Evolutionary conservation across 2,888 invertebrate species (phyloP).

Genomic region (Synergus japonicus): DNA sequence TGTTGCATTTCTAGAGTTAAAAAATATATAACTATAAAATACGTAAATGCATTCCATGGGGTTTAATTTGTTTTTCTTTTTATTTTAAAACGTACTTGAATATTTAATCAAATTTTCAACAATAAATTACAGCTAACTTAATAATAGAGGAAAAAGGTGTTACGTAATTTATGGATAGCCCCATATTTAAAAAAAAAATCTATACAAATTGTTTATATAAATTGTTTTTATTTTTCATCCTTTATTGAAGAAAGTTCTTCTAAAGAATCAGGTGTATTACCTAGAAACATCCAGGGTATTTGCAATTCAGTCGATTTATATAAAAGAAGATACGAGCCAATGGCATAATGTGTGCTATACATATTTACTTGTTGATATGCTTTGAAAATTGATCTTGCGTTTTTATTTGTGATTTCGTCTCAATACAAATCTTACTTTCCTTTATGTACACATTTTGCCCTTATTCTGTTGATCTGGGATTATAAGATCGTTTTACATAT

Average conservation of each 20-base stretch:
- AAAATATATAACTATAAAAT: background rate
- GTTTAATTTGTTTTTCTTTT: too few relatives aligned
- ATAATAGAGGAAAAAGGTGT: too few relatives aligned
- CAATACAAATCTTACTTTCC: background rate
- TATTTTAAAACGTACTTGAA: too few relatives aligned
- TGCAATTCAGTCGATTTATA: slow-evolving; percentile 23
- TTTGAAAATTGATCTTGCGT: slow-evolving; percentile 3
- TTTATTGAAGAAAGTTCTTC: background rate
- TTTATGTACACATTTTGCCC: background rate
- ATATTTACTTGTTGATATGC: background rate
- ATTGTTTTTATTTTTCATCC: background rate
- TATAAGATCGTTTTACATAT: too few relatives aligned
- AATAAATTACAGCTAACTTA: too few relatives aligned
- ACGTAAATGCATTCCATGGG: too few relatives aligned
- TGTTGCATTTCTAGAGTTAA: background rate
- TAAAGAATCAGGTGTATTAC: background rate
- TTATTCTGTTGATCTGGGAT: background rate
- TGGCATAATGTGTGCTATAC: background rate
- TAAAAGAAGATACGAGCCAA: slow-evolving; percentile 24
- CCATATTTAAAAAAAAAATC: background rate
- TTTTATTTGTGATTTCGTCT: slow-evolving; percentile 22
- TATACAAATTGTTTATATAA: background rate
- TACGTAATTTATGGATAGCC: too few relatives aligned
- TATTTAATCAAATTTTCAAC: too few relatives aligned
- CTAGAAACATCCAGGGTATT: background rate